Evolutionary conservation across 2,888 invertebrate genomes (phyloP).

Genomic region (Leptura quadrifasciata): DNA sequence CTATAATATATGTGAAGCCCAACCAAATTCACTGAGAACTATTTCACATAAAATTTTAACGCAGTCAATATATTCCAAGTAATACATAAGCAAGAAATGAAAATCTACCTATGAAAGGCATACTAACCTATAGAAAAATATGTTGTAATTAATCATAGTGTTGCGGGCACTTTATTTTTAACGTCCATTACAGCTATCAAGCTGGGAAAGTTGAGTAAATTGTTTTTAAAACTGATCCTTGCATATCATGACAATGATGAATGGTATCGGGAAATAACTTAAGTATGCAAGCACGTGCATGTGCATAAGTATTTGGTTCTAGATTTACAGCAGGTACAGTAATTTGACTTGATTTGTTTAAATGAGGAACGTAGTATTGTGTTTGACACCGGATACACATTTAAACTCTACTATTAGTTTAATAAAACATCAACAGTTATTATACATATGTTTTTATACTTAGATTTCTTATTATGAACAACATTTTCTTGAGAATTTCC

Average conservation of each 20-base stretch:
- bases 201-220: constrained; percentile 1
- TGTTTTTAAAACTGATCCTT: not conserved
- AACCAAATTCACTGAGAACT: no score
- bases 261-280: constrained; percentile 7
- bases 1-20: no score
- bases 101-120: no score
- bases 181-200: constrained; percentile 1
- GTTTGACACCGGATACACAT: not conserved
- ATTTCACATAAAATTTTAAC: no score
- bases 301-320: not conserved
- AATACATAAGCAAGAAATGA: no score
- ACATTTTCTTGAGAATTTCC: no score
- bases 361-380: not conserved
- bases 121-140: not conserved
- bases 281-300: not conserved
- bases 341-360: not conserved
- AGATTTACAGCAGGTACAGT: not conserved
- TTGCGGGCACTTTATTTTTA: not conserved
- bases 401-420: not conserved
- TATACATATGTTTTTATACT: no score
- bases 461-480: no score
- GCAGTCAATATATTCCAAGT: no score
- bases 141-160: constrained; percentile 7
- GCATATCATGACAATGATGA: not conserved
- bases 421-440: not conserved